Conservation (phyloP, 1,140 invertebrate species). For the Lordiphosa collinella region DNA sequence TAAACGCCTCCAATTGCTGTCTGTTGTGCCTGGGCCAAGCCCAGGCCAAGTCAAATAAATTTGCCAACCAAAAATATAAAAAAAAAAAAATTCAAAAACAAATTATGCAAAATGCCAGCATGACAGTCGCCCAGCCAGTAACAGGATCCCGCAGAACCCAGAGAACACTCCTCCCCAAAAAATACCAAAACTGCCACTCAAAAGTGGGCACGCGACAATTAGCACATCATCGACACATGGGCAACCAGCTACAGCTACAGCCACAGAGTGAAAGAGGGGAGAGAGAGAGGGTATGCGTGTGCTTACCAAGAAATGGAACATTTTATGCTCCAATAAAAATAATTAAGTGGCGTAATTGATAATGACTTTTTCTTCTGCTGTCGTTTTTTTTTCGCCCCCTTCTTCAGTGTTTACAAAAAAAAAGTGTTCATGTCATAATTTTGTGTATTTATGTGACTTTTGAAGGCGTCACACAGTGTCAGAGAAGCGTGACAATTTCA, state of each 20-base stretch:
- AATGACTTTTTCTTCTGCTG: slow-evolving; percentile 56
- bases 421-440: slow-evolving; percentile 58
- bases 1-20: slow-evolving; percentile 33
- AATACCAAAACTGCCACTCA: slow-evolving; percentile 24
- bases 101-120: slow-evolving; percentile 52
- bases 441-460: slow-evolving; percentile 48
- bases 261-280: neutral
- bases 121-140: slow-evolving; percentile 4
- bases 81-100: slow-evolving; percentile 27
- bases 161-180: slow-evolving; percentile 2
- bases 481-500: slow-evolving; percentile 45
- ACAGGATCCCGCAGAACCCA: neutral
- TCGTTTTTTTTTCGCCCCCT: slow-evolving; percentile 11
- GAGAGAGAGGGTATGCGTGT: slow-evolving; percentile 1
- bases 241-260: slow-evolving; percentile 22
- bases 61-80: slow-evolving; percentile 25
- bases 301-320: slow-evolving; percentile 64
- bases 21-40: slow-evolving; percentile 36
- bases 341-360: slow-evolving; percentile 77
- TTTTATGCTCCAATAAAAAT: slow-evolving; percentile 78
- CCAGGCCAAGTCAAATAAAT: slow-evolving; percentile 19
- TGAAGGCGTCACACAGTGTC: slow-evolving; percentile 21
- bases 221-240: slow-evolving; percentile 73
- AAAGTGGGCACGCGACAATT: slow-evolving; percentile 71
- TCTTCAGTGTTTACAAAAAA: slow-evolving; percentile 28